These are phyloP conservation scores for Drosophila oshimai DNA, from an alignment of 1,140 invertebrate species.

Conservation along the genomic window DNA sequence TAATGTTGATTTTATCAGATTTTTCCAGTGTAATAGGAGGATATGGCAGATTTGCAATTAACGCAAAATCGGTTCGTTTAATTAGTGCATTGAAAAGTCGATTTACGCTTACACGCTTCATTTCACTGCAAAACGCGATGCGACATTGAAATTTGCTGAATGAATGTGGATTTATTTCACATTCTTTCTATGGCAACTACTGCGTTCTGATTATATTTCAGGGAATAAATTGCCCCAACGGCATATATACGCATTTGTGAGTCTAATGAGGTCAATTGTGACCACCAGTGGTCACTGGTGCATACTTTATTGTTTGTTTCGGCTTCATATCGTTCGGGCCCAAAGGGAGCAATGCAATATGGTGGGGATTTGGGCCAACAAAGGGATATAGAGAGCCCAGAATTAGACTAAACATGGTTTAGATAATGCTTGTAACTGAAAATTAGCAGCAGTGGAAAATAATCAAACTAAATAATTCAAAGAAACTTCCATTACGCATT, in stretches of 20 bases:
- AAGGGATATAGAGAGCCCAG: background rate
- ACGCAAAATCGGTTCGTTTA: slow-evolving; percentile 12
- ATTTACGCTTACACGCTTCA: slow-evolving; percentile 27
- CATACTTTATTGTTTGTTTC: slow-evolving; percentile 35
- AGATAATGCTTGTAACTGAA: background rate
- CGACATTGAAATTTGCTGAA: slow-evolving; percentile 34
- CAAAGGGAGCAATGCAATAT: slow-evolving; percentile 1
- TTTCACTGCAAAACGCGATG: slow-evolving; percentile 21
- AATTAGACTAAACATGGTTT: background rate
- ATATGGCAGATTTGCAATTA: slow-evolving; percentile 9
- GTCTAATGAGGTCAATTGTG: slow-evolving; percentile 54
- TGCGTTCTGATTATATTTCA: slow-evolving; percentile 23
- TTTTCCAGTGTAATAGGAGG: background rate
- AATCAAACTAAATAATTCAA: slow-evolving; percentile 7
- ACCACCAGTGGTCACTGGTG: slow-evolving; percentile 27
- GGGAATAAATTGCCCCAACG: slow-evolving; percentile 13
- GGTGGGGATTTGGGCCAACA: background rate
- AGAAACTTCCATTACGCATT: background rate
- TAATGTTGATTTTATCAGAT: background rate
- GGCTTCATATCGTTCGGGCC: slow-evolving; percentile 2
- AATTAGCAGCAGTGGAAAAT: background rate
- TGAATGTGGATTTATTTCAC: slow-evolving; percentile 12
- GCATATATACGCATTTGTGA: background rate
- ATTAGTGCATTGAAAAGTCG: slow-evolving; percentile 35
- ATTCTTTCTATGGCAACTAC: background rate